Evolutionary conservation across 2,113 vertebrate genomes (phyloP).

Genomic region (Python bivittatus): DNA sequence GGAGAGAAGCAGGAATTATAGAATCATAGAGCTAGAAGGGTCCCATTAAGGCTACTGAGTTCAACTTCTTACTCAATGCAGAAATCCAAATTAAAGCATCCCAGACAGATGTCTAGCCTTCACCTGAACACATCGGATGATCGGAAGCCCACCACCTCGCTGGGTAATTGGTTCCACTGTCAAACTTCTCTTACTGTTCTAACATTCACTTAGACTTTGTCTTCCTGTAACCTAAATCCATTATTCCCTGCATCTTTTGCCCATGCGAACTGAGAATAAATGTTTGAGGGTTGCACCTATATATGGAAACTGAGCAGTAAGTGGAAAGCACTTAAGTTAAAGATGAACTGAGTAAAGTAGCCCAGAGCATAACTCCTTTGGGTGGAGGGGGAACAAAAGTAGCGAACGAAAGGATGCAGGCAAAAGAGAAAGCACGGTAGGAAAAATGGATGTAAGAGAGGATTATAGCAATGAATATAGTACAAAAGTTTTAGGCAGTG

Average conservation of each 20-base stretch:
- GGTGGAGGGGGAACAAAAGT: neutral
- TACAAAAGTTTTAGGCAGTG: neutral
- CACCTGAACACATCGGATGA: neutral
- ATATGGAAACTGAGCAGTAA: neutral
- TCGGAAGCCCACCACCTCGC: neutral
- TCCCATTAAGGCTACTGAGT: neutral
- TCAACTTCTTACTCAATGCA: neutral
- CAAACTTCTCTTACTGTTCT: neutral
- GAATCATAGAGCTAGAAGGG: neutral
- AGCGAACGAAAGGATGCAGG: neutral
- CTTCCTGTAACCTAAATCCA: neutral
- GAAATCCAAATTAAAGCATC: neutral
- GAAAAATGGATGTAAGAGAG: neutral
- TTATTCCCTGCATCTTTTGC: neutral
- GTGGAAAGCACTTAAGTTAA: constrained; percentile 8
- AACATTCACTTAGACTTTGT: neutral
- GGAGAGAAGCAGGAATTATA: neutral
- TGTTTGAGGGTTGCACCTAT: neutral
- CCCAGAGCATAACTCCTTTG: neutral
- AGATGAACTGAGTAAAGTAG: constrained; percentile 4
- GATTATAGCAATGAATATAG: neutral
- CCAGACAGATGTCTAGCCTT: neutral
- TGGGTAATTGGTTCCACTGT: neutral
- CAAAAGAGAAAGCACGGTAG: neutral
- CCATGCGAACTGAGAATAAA: neutral